Percentiles rank a stretch among this genome's conserved stretches.
These are phyloP conservation scores for Silurus meridionalis DNA, from an alignment of 2,113 vertebrate genomes.

Conservation along the genomic window DNA sequence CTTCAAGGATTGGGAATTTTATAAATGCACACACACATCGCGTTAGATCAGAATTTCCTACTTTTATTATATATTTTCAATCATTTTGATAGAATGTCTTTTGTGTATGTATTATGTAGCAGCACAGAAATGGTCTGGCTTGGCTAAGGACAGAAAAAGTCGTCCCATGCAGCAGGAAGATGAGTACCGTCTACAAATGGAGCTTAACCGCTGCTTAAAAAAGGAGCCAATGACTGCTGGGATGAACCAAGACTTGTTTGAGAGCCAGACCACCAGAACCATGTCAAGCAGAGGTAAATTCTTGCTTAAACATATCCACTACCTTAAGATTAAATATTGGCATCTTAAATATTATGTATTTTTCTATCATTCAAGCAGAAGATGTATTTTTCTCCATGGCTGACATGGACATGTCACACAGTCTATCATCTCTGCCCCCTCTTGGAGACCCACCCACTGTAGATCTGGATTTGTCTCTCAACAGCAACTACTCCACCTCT, in stretches of 20 bases:
- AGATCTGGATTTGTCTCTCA: conserved; percentile 92
- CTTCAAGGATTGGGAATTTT: conserved; percentile 23
- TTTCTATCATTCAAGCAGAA: conserved; percentile 74
- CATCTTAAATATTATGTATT: background rate
- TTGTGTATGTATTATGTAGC: conserved; percentile 63
- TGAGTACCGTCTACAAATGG: conserved; percentile 94
- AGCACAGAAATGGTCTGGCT: conserved; percentile 77
- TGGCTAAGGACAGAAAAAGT: conserved; percentile 87
- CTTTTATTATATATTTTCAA: background rate
- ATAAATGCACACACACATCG: background rate
- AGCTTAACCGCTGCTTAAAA: conserved; percentile 88
- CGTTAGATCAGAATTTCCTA: background rate
- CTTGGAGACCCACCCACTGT: conserved; percentile 92
- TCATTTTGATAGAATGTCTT: background rate
- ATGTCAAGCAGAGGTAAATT: conserved; percentile 89
- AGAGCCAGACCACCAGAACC: conserved; percentile 85
- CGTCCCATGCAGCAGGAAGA: conserved; percentile 96
- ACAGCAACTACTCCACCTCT: conserved; percentile 88
- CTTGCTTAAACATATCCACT: background rate
- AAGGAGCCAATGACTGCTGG: conserved; percentile 81
- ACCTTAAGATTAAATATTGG: background rate
- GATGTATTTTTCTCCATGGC: conserved; percentile 99
- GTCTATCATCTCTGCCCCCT: conserved; percentile 92
- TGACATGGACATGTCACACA: conserved; percentile 99
- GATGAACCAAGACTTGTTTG: conserved; percentile 86